These are phyloP conservation scores for Nasalis larvatus DNA, from an alignment of 2,113 vertebrate genomes.

Conservation along the genomic window DNA sequence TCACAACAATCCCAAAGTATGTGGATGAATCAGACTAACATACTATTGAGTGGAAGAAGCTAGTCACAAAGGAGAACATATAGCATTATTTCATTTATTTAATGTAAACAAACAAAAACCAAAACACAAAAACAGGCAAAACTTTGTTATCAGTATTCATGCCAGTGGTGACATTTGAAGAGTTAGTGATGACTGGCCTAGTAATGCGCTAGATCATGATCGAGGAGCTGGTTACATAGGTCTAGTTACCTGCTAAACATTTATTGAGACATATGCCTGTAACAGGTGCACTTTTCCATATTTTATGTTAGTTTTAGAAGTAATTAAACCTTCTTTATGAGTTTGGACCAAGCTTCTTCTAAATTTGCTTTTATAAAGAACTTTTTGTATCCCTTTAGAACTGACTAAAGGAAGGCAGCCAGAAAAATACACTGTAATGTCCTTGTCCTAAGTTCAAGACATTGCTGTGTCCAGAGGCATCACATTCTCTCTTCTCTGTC, in stretches of 20 bases:
- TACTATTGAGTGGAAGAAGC: neutral
- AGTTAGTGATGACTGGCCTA: neutral
- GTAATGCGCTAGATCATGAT: neutral
- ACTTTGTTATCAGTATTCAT: neutral
- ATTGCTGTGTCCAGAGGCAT: neutral
- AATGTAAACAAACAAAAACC: neutral
- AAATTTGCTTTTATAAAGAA: conserved; percentile 6
- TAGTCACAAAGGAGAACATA: neutral
- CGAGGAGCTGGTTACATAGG: neutral
- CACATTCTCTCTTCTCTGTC: neutral
- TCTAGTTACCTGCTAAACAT: neutral
- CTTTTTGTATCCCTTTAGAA: neutral
- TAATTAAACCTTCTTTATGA: neutral
- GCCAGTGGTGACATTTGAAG: neutral
- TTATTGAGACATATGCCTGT: neutral
- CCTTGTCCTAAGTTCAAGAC: neutral
- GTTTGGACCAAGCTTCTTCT: neutral
- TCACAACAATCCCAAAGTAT: neutral
- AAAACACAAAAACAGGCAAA: neutral
- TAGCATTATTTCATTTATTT: neutral
- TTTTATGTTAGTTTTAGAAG: neutral
- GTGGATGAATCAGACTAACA: neutral
- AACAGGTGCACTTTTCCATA: neutral
- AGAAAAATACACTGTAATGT: neutral
- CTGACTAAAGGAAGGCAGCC: neutral